Conservation (phyloP, 2,888 invertebrate genomes). For the Vesta saturnalis region DNA sequence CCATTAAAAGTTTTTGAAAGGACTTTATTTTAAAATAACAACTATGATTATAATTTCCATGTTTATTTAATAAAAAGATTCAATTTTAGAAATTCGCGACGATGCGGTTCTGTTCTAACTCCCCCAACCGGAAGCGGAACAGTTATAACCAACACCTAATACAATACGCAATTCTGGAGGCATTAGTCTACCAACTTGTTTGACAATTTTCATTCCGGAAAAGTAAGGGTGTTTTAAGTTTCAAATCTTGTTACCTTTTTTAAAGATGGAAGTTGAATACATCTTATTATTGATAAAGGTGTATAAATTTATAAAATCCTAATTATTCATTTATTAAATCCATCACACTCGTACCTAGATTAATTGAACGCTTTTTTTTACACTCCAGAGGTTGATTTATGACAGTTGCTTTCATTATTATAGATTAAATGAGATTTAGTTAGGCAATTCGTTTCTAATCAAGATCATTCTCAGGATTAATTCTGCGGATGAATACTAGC, state of each 20-base stretch:
- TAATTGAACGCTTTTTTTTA: no score
- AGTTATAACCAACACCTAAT: slow-evolving; percentile 46
- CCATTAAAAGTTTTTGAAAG: neutral
- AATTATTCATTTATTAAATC: no score
- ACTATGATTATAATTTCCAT: neutral
- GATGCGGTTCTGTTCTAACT: slow-evolving; percentile 39
- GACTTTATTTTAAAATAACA: neutral
- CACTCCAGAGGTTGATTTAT: no score
- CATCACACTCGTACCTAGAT: no score
- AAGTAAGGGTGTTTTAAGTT: slow-evolving; percentile 34
- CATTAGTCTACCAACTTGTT: slow-evolving; percentile 46
- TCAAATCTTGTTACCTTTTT: slow-evolving; percentile 27
- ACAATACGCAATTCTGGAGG: slow-evolving; percentile 46
- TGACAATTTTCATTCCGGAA: slow-evolving; percentile 39
- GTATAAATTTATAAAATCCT: no score
- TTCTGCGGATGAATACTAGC: neutral
- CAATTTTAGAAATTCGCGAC: slow-evolving; percentile 20
- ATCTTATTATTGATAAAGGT: neutral
- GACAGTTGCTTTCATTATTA: neutral
- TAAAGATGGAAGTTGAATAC: neutral
- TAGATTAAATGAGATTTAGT: no score
- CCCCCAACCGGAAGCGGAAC: slow-evolving; percentile 46
- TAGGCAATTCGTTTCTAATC: no score
- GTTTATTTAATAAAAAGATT: slow-evolving; percentile 6
- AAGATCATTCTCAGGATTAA: neutral